Evolutionary conservation across 2,113 vertebrate species (phyloP).

Genomic region (Microcebus griseorufus): DNA sequence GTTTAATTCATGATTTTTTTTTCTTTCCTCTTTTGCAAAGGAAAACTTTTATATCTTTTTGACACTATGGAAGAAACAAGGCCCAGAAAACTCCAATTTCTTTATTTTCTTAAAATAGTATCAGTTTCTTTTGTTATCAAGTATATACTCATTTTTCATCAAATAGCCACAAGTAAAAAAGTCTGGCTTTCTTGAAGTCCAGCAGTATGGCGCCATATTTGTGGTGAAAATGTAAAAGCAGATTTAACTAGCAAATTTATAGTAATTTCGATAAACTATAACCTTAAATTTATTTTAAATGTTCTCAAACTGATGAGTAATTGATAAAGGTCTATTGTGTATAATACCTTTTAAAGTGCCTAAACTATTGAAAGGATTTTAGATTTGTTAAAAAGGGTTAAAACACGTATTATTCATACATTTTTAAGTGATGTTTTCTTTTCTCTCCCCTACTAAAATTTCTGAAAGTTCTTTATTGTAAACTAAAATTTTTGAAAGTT

Average conservation of each 20-base stretch:
- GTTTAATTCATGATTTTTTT: not conserved
- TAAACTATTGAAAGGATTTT: not conserved
- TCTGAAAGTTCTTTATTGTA: not conserved
- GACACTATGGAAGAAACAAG: not conserved
- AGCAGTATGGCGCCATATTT: not conserved
- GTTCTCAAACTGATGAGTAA: not conserved
- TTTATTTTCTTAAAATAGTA: conserved; percentile 22
- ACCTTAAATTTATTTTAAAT: not conserved
- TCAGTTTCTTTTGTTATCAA: not conserved
- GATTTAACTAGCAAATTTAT: not conserved
- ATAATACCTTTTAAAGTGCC: not conserved
- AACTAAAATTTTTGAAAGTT: too few relatives aligned
- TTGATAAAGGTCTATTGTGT: not conserved
- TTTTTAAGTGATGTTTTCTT: not conserved
- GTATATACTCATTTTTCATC: not conserved
- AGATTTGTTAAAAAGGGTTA: not conserved
- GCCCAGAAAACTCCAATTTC: not conserved
- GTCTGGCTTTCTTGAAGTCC: not conserved
- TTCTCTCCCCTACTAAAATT: not conserved
- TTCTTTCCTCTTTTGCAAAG: conserved; percentile 8
- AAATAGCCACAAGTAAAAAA: not conserved
- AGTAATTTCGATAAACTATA: not conserved
- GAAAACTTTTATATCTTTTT: not conserved
- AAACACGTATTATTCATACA: not conserved
- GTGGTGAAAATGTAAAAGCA: not conserved